Evolutionary conservation across 2,113 vertebrate genomes (phyloP).

Genomic region (Cebus imitator): DNA sequence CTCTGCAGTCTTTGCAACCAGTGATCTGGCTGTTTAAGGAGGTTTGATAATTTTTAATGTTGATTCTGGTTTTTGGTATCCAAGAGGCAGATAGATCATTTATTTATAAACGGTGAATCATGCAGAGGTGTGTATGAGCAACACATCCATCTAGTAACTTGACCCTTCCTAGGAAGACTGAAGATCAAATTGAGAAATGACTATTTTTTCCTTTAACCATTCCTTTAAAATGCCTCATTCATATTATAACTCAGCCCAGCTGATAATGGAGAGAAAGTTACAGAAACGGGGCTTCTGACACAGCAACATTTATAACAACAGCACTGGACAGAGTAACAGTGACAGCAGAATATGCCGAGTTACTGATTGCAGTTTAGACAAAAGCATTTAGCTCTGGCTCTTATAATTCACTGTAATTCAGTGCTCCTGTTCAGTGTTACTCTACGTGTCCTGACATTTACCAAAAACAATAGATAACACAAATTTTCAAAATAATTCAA

Average conservation of each 20-base stretch:
- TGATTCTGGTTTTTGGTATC: constrained; percentile 13
- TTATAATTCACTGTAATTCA: neutral
- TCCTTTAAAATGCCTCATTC: neutral
- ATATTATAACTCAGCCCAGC: neutral
- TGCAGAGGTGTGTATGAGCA: neutral
- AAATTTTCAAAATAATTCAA: constrained; percentile 13
- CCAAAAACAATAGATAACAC: neutral
- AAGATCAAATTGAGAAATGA: neutral
- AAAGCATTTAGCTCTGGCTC: neutral
- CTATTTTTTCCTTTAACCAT: neutral
- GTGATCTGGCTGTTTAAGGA: constrained; percentile 33
- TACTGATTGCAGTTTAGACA: neutral
- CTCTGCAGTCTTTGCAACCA: constrained; percentile 29
- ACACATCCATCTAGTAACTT: neutral
- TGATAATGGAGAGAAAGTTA: neutral
- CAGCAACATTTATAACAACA: neutral
- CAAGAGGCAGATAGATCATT: neutral
- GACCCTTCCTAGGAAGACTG: neutral
- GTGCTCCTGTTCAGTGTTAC: neutral
- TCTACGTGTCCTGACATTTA: neutral
- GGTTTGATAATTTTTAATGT: neutral
- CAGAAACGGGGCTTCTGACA: neutral
- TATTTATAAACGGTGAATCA: constrained; percentile 26
- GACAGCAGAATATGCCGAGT: neutral
- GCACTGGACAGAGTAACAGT: neutral